Percentiles rank a stretch among this genome's conserved stretches.
Evolutionary conservation across 2,113 vertebrate species (phyloP).

Genomic region (Periophthalmodon schlosseri): DNA sequence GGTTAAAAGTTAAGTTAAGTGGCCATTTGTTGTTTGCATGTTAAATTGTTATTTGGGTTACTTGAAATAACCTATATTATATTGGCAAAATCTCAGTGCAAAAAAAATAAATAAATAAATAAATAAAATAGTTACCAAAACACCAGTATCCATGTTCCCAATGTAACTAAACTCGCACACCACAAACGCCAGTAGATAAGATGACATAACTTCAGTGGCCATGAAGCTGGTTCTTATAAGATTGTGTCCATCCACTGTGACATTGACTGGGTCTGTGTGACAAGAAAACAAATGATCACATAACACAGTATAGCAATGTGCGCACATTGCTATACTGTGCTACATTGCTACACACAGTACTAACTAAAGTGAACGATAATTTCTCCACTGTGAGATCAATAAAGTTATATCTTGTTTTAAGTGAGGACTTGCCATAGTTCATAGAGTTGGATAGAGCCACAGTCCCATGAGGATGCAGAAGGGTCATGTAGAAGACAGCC

Average conservation of each 20-base stretch:
- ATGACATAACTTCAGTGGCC: conserved; percentile 86
- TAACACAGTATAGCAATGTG: neutral
- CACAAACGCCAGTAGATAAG: conserved; percentile 89
- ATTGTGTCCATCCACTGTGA: fast-evolving
- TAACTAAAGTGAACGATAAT: neutral
- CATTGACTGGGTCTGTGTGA: conserved; percentile 44
- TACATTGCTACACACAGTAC: neutral
- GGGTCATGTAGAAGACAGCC: conserved; percentile 82
- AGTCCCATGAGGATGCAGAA: conserved; percentile 69
- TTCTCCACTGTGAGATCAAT: neutral
- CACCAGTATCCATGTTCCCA: fast-evolving
- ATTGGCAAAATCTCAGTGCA: neutral
- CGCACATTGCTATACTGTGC: too few relatives aligned
- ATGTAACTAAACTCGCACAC: conserved; percentile 74
- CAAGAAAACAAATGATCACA: neutral
- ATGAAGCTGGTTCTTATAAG: conserved; percentile 69
- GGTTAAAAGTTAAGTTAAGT: neutral
- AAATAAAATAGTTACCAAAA: conserved; percentile 67
- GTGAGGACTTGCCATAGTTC: conserved; percentile 28
- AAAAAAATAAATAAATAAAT: neutral
- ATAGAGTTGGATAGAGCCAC: conserved; percentile 86
- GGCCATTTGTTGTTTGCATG: neutral
- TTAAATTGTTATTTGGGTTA: neutral
- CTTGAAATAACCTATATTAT: too few relatives aligned
- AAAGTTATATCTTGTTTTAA: neutral